Percentiles rank a stretch among this genome's conserved stretches.
Conservation (phyloP, 2,888 invertebrate genomes). For the Molorchus minor region DNA sequence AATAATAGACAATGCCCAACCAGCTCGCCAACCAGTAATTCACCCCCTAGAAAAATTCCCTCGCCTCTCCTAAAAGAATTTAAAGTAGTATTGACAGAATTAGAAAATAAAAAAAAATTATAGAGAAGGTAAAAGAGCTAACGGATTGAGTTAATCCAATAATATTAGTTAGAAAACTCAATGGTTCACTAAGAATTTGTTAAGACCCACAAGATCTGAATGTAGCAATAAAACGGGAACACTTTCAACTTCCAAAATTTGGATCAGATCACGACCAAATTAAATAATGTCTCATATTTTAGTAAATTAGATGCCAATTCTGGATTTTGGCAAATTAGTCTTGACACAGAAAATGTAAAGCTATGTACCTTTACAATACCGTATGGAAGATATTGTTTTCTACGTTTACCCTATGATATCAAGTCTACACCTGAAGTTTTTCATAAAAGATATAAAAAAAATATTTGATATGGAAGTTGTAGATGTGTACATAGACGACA, state of each 20-base stretch:
- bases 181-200: slow-evolving; percentile 24
- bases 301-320: slow-evolving; percentile 10
- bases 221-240: slow-evolving; percentile 34
- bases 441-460: slow-evolving; percentile 38
- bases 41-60: too few species aligned
- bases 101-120: slow-evolving; percentile 16
- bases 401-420: slow-evolving; percentile 40
- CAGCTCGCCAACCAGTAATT: too few species aligned
- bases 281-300: background rate
- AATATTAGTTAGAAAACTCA: slow-evolving; percentile 22
- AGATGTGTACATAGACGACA: slow-evolving; percentile 43
- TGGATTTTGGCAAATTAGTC: slow-evolving; percentile 3
- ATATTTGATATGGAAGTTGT: slow-evolving; percentile 41
- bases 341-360: slow-evolving; percentile 2
- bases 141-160: slow-evolving; percentile 26
- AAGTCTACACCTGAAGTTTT: slow-evolving; percentile 10
- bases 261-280: slow-evolving; percentile 30
- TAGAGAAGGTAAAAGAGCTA: slow-evolving; percentile 19
- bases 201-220: slow-evolving; percentile 41
- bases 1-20: too few species aligned
- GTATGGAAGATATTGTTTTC: slow-evolving; percentile 41
- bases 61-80: slow-evolving; percentile 7
- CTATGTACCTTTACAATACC: slow-evolving; percentile 40
- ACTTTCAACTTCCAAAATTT: slow-evolving; percentile 40
- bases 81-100: background rate